phyloP scores from a whole-genome alignment of 1,140 invertebrate genomes.

The Drosophila nebulosa region DNA sequence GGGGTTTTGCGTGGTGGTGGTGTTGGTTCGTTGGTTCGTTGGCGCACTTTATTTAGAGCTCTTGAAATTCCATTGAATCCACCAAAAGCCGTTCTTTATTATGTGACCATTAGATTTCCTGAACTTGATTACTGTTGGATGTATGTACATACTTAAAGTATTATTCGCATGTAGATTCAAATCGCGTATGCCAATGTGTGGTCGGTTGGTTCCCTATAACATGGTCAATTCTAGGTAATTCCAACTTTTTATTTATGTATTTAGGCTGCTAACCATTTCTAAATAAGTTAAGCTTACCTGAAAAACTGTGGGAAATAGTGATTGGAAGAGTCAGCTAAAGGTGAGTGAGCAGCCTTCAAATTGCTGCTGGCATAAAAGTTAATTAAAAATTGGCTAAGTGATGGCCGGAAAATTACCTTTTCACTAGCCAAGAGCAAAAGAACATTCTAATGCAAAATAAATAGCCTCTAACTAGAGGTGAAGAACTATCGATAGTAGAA shows the following conservation, averaged over 20 bases:
- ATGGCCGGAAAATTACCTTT: constrained; percentile 18
- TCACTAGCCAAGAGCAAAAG: not conserved
- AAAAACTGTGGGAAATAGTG: no score
- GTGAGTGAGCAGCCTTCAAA: not conserved
- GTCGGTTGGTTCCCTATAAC: not conserved
- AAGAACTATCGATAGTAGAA: no score
- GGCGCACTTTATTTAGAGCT: constrained; percentile 8
- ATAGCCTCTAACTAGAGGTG: no score
- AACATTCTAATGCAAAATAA: not conserved
- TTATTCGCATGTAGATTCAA: constrained; percentile 20
- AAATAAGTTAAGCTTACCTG: not conserved
- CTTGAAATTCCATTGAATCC: constrained; percentile 43
- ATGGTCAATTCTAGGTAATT: not conserved
- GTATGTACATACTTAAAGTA: constrained; percentile 21
- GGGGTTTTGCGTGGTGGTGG: not conserved
- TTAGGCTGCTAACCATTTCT: not conserved
- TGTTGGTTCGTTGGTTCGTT: not conserved
- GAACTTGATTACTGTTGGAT: constrained; percentile 8
- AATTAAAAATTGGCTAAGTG: not conserved
- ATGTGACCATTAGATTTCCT: constrained; percentile 24
- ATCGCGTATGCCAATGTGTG: not conserved
- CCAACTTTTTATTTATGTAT: not conserved
- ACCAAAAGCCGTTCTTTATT: constrained; percentile 33
- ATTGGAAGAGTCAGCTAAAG: no score
- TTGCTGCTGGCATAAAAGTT: not conserved